Evolutionary conservation across 2,888 invertebrate genomes (phyloP).

Genomic region (Phytoseiulus persimilis): DNA sequence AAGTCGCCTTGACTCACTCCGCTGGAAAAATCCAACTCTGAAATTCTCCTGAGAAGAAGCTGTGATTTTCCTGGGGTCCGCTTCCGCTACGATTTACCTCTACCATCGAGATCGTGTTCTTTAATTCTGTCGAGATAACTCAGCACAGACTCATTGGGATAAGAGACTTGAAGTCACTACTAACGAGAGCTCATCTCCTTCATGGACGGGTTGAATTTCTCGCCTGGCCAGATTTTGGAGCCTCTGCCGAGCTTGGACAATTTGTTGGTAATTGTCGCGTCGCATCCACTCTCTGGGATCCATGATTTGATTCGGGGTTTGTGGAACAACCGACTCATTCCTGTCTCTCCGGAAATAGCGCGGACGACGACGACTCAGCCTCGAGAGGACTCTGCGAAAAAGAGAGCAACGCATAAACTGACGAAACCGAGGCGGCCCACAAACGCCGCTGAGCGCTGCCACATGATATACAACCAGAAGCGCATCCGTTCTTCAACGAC

Average conservation of each 20-base stretch:
- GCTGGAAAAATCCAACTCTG: neutral
- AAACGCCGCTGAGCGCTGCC: neutral
- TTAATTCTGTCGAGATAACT: no score
- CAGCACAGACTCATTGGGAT: neutral
- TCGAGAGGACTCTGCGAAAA: neutral
- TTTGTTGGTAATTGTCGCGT: constrained; percentile 26
- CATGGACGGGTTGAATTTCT: neutral
- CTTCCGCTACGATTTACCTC: no score
- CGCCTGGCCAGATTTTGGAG: constrained; percentile 9
- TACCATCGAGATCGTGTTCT: no score
- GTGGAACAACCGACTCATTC: constrained; percentile 15
- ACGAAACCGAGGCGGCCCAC: neutral
- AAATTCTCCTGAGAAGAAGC: no score
- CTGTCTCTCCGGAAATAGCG: constrained; percentile 22
- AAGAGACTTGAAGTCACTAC: neutral
- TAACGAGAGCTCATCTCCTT: neutral
- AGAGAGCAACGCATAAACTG: neutral
- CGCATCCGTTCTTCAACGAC: neutral
- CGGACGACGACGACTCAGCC: constrained; percentile 21
- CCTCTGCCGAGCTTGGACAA: constrained; percentile 27
- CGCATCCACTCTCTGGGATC: constrained; percentile 21
- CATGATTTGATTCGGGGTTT: neutral
- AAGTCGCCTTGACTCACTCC: neutral
- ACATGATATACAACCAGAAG: neutral
- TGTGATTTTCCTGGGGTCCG: no score